Evolutionary conservation across 2,888 invertebrate species (phyloP).

Genomic region (Hirtodrosophila trivittata): DNA sequence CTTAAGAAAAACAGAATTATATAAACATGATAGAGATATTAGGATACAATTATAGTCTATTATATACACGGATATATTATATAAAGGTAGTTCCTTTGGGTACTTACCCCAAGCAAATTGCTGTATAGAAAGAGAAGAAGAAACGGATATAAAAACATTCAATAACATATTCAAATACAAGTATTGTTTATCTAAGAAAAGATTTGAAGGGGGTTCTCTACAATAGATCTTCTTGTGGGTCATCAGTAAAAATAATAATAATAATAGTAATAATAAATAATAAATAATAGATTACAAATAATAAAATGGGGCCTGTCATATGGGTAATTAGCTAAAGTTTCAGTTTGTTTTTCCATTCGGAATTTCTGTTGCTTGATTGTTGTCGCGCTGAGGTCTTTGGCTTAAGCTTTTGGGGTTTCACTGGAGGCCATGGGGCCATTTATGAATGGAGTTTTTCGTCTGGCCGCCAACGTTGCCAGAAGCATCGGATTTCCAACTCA

Average conservation of each 20-base stretch:
- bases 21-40: no score
- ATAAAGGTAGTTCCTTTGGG: no score
- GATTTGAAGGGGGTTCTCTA: no score
- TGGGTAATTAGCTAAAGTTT: slow-evolving; percentile 18
- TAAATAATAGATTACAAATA: slow-evolving; percentile 5
- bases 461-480: slow-evolving; percentile 48
- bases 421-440: slow-evolving; percentile 29
- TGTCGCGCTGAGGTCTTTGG: slow-evolving; percentile 3
- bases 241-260: neutral
- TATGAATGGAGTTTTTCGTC: slow-evolving; percentile 55
- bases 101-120: no score
- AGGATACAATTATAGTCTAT: no score
- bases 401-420: slow-evolving; percentile 16
- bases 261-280: slow-evolving; percentile 9
- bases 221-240: no score
- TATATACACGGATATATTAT: no score
- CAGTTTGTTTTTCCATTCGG: slow-evolving; percentile 12
- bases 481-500: slow-evolving; percentile 68
- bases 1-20: no score
- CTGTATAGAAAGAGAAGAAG: no score
- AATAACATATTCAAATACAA: no score
- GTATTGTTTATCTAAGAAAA: no score
- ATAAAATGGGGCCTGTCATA: slow-evolving; percentile 13
- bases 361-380: slow-evolving; percentile 8
- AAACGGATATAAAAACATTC: no score